Evolutionary conservation across 2,797 vertebrate species (phyloP).

Genomic region (Pempheris klunzingeri): DNA sequence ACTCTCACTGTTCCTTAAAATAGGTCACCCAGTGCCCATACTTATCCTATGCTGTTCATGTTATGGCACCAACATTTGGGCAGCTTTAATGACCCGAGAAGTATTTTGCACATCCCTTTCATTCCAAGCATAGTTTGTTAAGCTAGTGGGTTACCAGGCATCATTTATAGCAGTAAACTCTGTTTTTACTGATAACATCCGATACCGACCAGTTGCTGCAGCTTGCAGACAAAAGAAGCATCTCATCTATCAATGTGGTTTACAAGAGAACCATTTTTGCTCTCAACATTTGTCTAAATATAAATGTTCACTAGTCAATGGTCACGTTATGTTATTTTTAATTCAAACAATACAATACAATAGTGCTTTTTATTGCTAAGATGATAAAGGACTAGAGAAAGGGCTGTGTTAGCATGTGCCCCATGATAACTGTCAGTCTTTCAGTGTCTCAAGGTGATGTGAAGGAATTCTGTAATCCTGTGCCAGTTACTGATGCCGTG

Average conservation of each 20-base stretch:
- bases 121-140: conserved; percentile 15
- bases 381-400: background rate
- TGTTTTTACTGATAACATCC: background rate
- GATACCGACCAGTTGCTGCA: background rate
- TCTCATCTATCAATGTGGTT: background rate
- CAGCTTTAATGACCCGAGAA: conserved; percentile 39
- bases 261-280: background rate
- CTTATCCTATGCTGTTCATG: conserved; percentile 3
- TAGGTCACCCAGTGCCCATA: conserved; percentile 41
- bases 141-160: background rate
- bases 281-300: background rate
- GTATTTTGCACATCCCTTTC: conserved; percentile 25
- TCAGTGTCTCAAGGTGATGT: background rate
- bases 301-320: background rate
- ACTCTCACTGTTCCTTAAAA: conserved; percentile 20
- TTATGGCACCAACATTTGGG: conserved; percentile 26
- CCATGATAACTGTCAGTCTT: background rate
- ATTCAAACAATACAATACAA: background rate
- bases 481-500: conserved; percentile 17
- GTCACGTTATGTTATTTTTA: no score
- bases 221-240: background rate
- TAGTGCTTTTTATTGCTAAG: background rate
- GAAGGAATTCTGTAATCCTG: conserved; percentile 20
- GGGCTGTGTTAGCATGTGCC: background rate
- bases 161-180: background rate